Evolutionary conservation across 1,140 invertebrate genomes (phyloP), one percentile per base, ranked within the genome.

Genomic region (Cyclargus thomasi): DNA sequence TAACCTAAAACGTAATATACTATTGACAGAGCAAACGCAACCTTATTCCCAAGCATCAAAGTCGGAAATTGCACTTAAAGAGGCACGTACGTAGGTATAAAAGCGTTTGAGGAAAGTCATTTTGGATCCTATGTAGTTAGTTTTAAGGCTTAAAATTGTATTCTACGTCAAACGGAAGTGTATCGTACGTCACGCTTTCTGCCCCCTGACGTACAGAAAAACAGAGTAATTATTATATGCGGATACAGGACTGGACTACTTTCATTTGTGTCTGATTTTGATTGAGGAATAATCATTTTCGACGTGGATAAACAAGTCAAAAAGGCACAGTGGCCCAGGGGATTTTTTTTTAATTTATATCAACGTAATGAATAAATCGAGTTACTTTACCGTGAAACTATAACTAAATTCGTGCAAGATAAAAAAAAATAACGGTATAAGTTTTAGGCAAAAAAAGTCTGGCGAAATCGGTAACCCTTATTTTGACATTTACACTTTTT

Each of bases 151-250:
- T 39, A 69, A 69, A 69, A 62, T 71, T 5, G 57, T 55, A 7
- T 67, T 29, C 22, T 3, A 57, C 68, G 63, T 59, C 35, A 70
- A 80, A 74, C 84, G 84, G 84, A 86, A 86, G 82, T 80, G 72
- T 74, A 73, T 65, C 73, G 76, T 67, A 64, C 75, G 82, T 80
- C 74, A 85, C 82, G 84, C 84, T 86, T 86, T 86, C 84, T 86
- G 81, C 78, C 63, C 74, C 64, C 80, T 72, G 74, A 74, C 78
- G 75, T 76, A 81, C 77, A 80, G 82, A 79, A 85, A 85, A 83
- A 83, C 81, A 74, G 73, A 74, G 76, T 82, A 82, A 83, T 83
- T 84, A 83, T 83, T 83, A 82, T 81, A 81, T 82, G 79, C 83
- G 79, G 77, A 81, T 70, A 71, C 81, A 83, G 78, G 82, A 83